These are phyloP conservation scores for Nasonovia ribisnigri DNA, from an alignment of 2,888 invertebrate genomes.

Conservation along the genomic window DNA sequence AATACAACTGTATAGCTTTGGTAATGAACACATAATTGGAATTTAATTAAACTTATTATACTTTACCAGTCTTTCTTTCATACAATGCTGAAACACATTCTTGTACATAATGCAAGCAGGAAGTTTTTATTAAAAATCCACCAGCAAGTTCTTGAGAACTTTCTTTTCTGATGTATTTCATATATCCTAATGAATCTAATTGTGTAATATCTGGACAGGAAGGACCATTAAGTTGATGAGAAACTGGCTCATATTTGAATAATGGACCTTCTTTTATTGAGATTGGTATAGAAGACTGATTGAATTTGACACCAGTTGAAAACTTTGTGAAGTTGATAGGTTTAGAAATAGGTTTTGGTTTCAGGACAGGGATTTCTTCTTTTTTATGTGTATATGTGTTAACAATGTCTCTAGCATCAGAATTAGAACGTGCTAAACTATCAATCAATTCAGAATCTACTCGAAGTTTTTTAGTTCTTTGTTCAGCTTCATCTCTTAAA, in stretches of 20 bases:
- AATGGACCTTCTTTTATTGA: constrained; percentile 84
- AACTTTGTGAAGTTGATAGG: constrained; percentile 76
- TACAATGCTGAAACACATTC: constrained; percentile 88
- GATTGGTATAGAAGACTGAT: constrained; percentile 75
- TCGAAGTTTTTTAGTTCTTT: constrained; percentile 85
- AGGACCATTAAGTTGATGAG: constrained; percentile 81
- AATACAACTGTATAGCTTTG: constrained; percentile 45
- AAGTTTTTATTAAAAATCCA: constrained; percentile 85
- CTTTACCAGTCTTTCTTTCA: constrained; percentile 64
- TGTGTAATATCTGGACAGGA: constrained; percentile 77
- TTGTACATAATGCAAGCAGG: constrained; percentile 88
- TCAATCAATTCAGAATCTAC: constrained; percentile 94
- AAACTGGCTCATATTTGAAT: constrained; percentile 78
- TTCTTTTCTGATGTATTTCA: constrained; percentile 82
- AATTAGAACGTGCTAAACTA: constrained; percentile 93
- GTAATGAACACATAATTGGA: constrained; percentile 41
- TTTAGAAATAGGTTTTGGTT: constrained; percentile 61
- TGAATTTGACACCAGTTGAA: constrained; percentile 80
- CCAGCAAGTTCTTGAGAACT: constrained; percentile 84
- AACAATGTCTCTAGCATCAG: constrained; percentile 89
- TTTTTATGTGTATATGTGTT: constrained; percentile 83
- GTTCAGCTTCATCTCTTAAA: constrained; percentile 77
- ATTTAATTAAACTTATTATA: constrained; percentile 66
- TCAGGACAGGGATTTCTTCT: constrained; percentile 74
- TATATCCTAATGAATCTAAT: constrained; percentile 78